phyloP scores from a whole-genome alignment of 2,888 invertebrate genomes.

The Napeogenes inachia region DNA sequence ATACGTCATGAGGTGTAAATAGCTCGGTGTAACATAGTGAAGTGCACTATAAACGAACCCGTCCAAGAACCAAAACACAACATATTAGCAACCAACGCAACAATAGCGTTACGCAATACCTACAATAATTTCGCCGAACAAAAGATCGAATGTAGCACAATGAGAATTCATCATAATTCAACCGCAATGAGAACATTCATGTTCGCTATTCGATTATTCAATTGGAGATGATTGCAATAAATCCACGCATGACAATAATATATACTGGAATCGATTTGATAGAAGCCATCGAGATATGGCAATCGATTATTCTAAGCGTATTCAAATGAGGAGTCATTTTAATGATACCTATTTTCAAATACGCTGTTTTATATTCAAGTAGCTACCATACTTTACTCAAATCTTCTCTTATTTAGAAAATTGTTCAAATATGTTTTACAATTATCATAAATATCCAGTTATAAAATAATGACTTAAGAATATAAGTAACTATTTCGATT shows the following conservation, averaged over 20 bases:
- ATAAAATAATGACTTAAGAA: too few relatives aligned
- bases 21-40: background rate
- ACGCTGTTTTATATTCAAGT: background rate
- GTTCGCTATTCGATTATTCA: slow-evolving; percentile 47
- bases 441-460: too few relatives aligned
- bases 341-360: background rate
- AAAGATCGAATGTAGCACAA: slow-evolving; percentile 58
- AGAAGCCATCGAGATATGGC: background rate
- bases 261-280: slow-evolving; percentile 9
- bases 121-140: slow-evolving; percentile 58
- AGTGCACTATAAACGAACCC: slow-evolving; percentile 8
- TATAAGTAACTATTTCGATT: too few relatives aligned
- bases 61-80: slow-evolving; percentile 34
- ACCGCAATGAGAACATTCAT: slow-evolving; percentile 54
- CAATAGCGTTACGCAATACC: slow-evolving; percentile 48
- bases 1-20: background rate
- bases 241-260: slow-evolving; percentile 30
- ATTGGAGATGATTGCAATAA: slow-evolving; percentile 43
- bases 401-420: background rate
- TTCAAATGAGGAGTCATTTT: background rate
- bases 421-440: too few relatives aligned
- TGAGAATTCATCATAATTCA: slow-evolving; percentile 61
- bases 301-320: slow-evolving; percentile 6
- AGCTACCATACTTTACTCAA: background rate
- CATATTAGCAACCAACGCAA: slow-evolving; percentile 45